These are phyloP conservation scores for Gerris lacustris DNA, from an alignment of 2,888 invertebrate genomes.

Conservation along the genomic window DNA sequence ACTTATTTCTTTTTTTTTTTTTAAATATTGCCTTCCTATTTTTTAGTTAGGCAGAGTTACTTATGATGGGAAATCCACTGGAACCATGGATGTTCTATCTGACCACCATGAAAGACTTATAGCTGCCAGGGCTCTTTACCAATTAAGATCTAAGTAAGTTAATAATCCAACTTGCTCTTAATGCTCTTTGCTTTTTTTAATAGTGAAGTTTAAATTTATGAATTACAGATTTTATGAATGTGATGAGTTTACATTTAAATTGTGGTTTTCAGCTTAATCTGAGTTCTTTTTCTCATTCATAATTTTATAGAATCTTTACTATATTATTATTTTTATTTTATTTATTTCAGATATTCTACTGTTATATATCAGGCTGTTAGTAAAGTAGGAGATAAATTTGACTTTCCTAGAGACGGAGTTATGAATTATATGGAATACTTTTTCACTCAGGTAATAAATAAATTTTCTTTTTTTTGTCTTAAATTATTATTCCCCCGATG, in stretches of 20 bases:
- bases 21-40: not conserved
- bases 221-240: too few species aligned
- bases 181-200: too few species aligned
- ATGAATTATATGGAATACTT: not conserved
- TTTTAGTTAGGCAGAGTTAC: constrained; percentile 33
- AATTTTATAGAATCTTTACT: too few species aligned
- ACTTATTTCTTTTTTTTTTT: not conserved
- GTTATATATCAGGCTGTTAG: not conserved
- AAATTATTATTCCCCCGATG: too few species aligned
- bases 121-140: constrained; percentile 57
- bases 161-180: too few species aligned
- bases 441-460: not conserved
- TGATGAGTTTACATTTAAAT: too few species aligned
- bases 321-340: too few species aligned
- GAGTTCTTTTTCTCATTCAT: too few species aligned
- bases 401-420: not conserved
- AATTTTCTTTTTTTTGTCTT: not conserved
- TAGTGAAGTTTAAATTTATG: too few species aligned
- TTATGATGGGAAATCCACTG: constrained; percentile 40
- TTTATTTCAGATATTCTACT: not conserved
- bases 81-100: constrained; percentile 48
- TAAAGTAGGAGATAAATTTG: not conserved
- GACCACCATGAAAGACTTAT: constrained; percentile 70
- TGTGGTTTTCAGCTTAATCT: too few species aligned
- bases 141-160: constrained; percentile 44